These are phyloP conservation scores for Ciona savignyi DNA, from an alignment of 23 tunicate species.

Conservation along the genomic window DNA sequence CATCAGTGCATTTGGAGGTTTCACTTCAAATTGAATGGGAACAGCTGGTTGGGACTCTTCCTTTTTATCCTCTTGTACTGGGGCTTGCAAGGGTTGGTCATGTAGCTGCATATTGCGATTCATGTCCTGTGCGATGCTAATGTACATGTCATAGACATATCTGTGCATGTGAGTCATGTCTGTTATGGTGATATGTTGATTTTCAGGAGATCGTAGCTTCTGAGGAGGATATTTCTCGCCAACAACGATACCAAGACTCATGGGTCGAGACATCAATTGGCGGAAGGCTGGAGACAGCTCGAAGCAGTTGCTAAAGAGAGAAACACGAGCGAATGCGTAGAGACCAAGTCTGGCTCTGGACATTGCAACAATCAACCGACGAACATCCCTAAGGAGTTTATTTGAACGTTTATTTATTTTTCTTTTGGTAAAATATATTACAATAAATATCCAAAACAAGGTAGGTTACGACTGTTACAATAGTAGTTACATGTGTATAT, in stretches of 20 bases:
- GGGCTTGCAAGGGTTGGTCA: slow-evolving; percentile 10
- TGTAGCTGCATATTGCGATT: slow-evolving; percentile 10
- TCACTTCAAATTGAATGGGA: slow-evolving; percentile 59
- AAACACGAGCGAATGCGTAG: slow-evolving; percentile 81
- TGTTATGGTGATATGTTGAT: slow-evolving; percentile 22
- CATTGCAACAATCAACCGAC: slow-evolving; percentile 98
- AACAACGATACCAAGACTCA: slow-evolving; percentile 49
- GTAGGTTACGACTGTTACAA: too few relatives aligned
- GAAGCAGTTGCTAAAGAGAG: slow-evolving; percentile 90
- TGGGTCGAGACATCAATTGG: slow-evolving; percentile 65
- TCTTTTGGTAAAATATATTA: too few relatives aligned
- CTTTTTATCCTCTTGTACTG: slow-evolving; percentile 8
- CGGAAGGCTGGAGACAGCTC: slow-evolving; percentile 84
- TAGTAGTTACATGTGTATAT: too few relatives aligned
- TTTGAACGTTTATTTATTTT: too few relatives aligned
- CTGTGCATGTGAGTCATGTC: slow-evolving; percentile 94
- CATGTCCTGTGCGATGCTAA: slow-evolving; percentile 40
- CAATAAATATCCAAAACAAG: too few relatives aligned
- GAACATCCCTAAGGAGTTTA: slow-evolving; percentile 60
- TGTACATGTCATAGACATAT: slow-evolving; percentile 85
- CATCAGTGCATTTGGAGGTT: slow-evolving; percentile 13
- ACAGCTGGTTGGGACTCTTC: slow-evolving; percentile 14
- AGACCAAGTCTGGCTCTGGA: slow-evolving; percentile 96
- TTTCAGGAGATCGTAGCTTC: slow-evolving; percentile 8
- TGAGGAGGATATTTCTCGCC: slow-evolving; percentile 61